A percentile compares a stretch with the other conserved stretches of the same genome.
Conservation (phyloP, 2,888 invertebrate genomes). For the Andrena haemorrhoa region DNA sequence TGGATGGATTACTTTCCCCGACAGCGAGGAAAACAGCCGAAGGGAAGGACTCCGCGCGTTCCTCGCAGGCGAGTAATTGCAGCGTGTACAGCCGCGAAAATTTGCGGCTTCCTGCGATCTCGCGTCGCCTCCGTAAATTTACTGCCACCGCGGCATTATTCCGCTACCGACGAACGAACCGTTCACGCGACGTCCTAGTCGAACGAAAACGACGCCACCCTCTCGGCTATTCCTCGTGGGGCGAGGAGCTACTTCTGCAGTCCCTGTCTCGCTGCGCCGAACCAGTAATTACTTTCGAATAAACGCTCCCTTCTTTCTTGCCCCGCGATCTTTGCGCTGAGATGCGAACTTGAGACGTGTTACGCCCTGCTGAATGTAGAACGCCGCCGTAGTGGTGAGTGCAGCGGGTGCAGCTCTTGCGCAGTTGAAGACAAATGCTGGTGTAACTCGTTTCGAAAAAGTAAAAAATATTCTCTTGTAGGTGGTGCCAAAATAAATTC, state of each 20-base stretch:
- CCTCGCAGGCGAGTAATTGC: slow-evolving; percentile 56
- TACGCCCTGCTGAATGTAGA: background rate
- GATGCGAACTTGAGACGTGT: too few relatives aligned
- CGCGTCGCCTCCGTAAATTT: slow-evolving; percentile 57
- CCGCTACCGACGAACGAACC: slow-evolving; percentile 30
- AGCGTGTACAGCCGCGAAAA: slow-evolving; percentile 61
- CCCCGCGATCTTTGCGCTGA: background rate
- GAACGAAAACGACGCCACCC: slow-evolving; percentile 19
- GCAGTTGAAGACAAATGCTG: too few relatives aligned
- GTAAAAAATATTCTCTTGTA: too few relatives aligned
- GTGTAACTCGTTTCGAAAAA: too few relatives aligned
- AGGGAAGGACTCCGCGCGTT: background rate
- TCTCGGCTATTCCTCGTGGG: background rate
- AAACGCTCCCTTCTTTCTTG: slow-evolving; percentile 23
- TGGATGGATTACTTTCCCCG: slow-evolving; percentile 29
- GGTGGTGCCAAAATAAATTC: too few relatives aligned
- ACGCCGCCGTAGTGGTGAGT: too few relatives aligned
- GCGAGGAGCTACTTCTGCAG: background rate
- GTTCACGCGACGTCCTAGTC: slow-evolving; percentile 11
- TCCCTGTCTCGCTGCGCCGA: background rate
- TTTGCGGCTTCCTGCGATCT: slow-evolving; percentile 67
- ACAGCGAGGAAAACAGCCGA: slow-evolving; percentile 11
- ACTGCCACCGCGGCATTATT: slow-evolving; percentile 34
- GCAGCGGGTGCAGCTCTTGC: background rate
- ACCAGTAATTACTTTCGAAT: slow-evolving; percentile 23